Conservation (phyloP, 2,888 invertebrate genomes). For the Drosophila neotestacea region DNA sequence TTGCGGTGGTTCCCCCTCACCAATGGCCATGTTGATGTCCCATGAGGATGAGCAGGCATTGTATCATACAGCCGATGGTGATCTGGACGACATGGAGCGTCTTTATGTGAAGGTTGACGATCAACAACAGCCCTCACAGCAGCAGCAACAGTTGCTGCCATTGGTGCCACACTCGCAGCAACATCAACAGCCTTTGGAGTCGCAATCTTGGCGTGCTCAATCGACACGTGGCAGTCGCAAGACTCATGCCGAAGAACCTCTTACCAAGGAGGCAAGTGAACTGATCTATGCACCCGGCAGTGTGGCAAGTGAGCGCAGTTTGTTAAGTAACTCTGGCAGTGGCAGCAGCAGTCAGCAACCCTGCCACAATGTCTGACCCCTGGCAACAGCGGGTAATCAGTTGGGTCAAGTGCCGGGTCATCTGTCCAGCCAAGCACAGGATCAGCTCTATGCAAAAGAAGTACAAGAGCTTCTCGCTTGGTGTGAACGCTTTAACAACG, state of each 20-base stretch:
- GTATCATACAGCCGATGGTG: constrained; percentile 82
- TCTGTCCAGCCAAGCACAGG: constrained; percentile 54
- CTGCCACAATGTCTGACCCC: constrained; percentile 82
- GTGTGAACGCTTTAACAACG: constrained; percentile 82
- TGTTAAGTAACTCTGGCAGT: constrained; percentile 84
- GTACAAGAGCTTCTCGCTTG: constrained; percentile 81
- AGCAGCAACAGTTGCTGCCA: constrained; percentile 62
- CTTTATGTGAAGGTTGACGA: constrained; percentile 85
- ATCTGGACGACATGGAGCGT: constrained; percentile 84
- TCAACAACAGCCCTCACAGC: constrained; percentile 65
- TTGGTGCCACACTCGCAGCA: constrained; percentile 51
- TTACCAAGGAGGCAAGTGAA: constrained; percentile 84
- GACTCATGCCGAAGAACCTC: constrained; percentile 58
- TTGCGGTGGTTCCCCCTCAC: constrained; percentile 84
- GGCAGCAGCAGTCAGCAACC: constrained; percentile 73
- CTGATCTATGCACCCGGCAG: constrained; percentile 85
- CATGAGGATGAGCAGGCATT: constrained; percentile 80
- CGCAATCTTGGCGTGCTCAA: constrained; percentile 76
- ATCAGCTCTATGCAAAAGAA: constrained; percentile 79
- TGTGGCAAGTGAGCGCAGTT: constrained; percentile 84
- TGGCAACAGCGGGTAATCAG: constrained; percentile 34
- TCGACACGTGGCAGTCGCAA: constrained; percentile 73
- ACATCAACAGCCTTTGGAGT: constrained; percentile 46
- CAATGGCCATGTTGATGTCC: constrained; percentile 83
- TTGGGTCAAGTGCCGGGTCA: constrained; percentile 10